Conservation (phyloP, 2,888 invertebrate genomes). For the Carcina quercana region DNA sequence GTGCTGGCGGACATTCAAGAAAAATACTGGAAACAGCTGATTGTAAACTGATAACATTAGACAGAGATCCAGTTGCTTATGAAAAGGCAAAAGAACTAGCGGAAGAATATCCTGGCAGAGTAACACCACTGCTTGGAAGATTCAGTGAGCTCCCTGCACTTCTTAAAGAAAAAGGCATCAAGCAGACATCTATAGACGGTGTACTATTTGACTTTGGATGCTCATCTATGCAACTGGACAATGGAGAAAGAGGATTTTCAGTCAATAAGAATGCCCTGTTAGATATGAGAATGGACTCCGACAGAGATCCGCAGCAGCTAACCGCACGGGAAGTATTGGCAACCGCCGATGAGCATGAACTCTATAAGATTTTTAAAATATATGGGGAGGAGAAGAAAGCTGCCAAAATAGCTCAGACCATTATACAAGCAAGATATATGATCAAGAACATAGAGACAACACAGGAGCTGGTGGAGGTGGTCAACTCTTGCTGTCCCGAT, state of each 20-base stretch:
- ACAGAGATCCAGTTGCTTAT: constrained; percentile 90
- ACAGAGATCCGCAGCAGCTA: constrained; percentile 78
- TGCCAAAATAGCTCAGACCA: constrained; percentile 88
- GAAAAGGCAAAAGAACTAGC: constrained; percentile 79
- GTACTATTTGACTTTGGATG: constrained; percentile 95
- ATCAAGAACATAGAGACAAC: constrained; percentile 87
- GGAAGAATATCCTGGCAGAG: constrained; percentile 78
- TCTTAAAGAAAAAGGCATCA: constrained; percentile 73
- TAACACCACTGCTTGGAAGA: constrained; percentile 87
- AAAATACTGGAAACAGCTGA: constrained; percentile 80
- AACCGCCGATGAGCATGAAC: constrained; percentile 82
- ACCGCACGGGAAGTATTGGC: constrained; percentile 93
- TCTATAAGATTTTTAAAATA: constrained; percentile 88
- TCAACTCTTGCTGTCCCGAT: constrained; percentile 77
- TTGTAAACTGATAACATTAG: constrained; percentile 85
- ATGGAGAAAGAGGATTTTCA: constrained; percentile 88
- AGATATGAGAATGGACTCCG: constrained; percentile 97
- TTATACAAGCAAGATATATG: constrained; percentile 87
- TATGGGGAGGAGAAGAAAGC: constrained; percentile 95
- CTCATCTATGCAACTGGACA: constrained; percentile 96
- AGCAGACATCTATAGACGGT: constrained; percentile 84
- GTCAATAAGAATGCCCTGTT: constrained; percentile 89
- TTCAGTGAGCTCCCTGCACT: constrained; percentile 90
- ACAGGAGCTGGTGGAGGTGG: constrained; percentile 83
- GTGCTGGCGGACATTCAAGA: constrained; percentile 92